These are phyloP conservation scores for Lepidurus packardi DNA, from an alignment of 1,140 invertebrate species.

Conservation along the genomic window DNA sequence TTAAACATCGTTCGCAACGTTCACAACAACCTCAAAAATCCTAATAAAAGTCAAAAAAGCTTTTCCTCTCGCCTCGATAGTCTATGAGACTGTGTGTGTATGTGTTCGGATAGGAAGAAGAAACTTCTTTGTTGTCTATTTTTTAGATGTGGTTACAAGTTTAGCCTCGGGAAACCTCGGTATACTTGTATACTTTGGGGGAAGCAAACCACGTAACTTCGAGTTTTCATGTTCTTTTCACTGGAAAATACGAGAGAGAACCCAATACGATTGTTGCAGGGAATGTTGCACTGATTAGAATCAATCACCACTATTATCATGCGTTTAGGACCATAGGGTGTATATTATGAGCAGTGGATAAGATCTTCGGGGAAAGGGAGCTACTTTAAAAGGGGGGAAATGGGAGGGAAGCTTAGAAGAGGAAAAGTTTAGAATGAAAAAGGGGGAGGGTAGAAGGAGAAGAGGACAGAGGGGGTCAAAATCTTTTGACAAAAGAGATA, in stretches of 20 bases:
- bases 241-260: not conserved
- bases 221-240: not conserved
- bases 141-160: conserved; percentile 7
- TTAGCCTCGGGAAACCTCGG: conserved; percentile 9
- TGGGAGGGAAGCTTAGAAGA: not conserved
- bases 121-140: conserved; percentile 8
- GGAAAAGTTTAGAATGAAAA: conserved; percentile 23
- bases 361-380: not conserved
- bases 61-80: not conserved
- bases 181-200: not conserved
- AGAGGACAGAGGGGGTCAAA: conserved; percentile 20
- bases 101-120: too few species aligned
- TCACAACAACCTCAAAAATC: not conserved
- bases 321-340: conserved; percentile 2
- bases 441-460: conserved; percentile 3
- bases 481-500: not conserved
- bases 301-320: conserved; percentile 23
- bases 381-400: not conserved
- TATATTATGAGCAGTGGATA: not conserved
- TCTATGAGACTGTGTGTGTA: too few species aligned
- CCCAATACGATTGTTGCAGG: too few species aligned
- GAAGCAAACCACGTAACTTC: not conserved
- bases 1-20: not conserved
- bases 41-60: not conserved
- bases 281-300: not conserved